Percentiles rank a stretch among this genome's conserved stretches.
phyloP scores from a whole-genome alignment of 2,113 vertebrate genomes.

The Nasalis larvatus region DNA sequence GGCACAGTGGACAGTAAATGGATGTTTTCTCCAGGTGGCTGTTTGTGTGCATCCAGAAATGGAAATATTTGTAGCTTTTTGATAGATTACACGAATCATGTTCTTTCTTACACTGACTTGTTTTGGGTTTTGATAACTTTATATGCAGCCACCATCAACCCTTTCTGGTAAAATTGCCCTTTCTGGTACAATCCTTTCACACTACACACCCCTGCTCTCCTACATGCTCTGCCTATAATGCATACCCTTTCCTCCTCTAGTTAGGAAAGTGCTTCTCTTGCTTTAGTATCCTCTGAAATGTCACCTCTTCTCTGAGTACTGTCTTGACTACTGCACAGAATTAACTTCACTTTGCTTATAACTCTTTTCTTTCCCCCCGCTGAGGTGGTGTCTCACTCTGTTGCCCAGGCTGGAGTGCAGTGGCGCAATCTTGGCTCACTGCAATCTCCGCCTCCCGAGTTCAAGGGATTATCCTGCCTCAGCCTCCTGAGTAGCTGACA shows the following conservation, averaged over 20 bases:
- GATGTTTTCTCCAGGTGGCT: neutral
- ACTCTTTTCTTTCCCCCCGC: neutral
- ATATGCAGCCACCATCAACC: neutral
- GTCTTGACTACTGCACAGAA: slow-evolving; percentile 6
- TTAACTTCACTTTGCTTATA: slow-evolving; percentile 12
- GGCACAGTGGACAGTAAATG: neutral
- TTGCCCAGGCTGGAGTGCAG: too few species aligned
- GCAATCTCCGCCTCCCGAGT: too few species aligned
- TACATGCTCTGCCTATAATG: neutral
- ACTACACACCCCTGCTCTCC: too few species aligned
- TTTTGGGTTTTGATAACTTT: neutral
- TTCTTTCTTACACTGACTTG: neutral
- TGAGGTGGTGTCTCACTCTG: too few species aligned
- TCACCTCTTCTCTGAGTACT: neutral
- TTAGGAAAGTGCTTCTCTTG: neutral
- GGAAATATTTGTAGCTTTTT: neutral
- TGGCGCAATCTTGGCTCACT: too few species aligned
- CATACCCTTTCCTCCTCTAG: neutral
- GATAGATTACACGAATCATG: neutral
- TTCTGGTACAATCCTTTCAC: neutral
- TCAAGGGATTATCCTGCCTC: too few species aligned
- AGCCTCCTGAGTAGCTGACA: too few species aligned
- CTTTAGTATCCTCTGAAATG: neutral
- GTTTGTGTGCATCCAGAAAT: neutral
- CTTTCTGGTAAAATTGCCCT: neutral